These are phyloP conservation scores for Anguilla rostrata DNA, from an alignment of 2,113 vertebrate species.

Conservation along the genomic window DNA sequence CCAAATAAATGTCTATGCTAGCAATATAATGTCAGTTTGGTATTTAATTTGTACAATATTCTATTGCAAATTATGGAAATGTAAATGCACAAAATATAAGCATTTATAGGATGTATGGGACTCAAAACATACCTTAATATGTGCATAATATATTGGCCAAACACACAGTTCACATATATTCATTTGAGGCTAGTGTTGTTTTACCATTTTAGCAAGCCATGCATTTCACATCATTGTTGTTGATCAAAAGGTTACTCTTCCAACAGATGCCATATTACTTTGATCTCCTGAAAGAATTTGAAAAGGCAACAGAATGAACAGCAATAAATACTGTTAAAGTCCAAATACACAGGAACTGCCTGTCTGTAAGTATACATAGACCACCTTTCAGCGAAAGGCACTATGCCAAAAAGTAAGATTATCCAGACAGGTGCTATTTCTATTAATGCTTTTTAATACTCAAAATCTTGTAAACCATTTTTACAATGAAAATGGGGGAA, in stretches of 20 bases:
- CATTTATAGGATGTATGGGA: too few species aligned
- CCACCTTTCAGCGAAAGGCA: background rate
- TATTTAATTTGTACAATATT: background rate
- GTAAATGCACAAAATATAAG: background rate
- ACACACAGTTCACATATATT: background rate
- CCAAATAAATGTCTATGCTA: background rate
- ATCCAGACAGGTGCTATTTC: conserved; percentile 48
- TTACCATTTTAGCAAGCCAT: background rate
- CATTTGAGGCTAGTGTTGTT: background rate
- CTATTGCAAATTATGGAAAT: background rate
- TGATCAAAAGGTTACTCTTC: background rate
- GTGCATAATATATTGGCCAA: too few species aligned
- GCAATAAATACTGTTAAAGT: conserved; percentile 10
- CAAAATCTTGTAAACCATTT: conserved; percentile 46
- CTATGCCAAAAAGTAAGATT: conserved; percentile 35
- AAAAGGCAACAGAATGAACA: conserved; percentile 14
- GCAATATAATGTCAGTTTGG: background rate
- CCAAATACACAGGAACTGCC: background rate
- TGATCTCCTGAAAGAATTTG: background rate
- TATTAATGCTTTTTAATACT: conserved; percentile 44
- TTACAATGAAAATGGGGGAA: conserved; percentile 34
- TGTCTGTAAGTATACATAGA: conserved; percentile 18
- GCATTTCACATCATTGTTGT: conserved; percentile 7
- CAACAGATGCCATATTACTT: background rate
- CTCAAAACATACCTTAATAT: too few species aligned